Base-by-base conservation (phyloP, 2,113 vertebrate genomes). In the Lepidothrix coronata region DNA sequence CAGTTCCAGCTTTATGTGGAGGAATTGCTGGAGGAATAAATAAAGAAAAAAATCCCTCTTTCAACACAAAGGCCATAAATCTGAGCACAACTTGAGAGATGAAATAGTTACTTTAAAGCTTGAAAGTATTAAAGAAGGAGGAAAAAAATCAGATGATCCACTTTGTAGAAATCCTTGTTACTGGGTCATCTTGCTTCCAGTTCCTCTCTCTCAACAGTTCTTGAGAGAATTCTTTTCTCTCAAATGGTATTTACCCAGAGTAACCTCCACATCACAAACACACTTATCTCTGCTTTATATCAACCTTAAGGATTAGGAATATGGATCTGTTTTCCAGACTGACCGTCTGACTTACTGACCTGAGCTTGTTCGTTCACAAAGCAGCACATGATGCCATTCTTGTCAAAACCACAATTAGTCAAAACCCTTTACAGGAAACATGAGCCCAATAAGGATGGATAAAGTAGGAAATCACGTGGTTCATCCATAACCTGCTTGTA, bases 341-440 rank as follows among this genome's bases (percentile, higher is more conserved):
- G 96, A 96, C 97, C 92, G 96, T 98, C 98, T 98, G 98, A 93
- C 97, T 97, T 95, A 90, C 92, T 98, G 97, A 98, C 97, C 97
- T 84, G 88, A 94, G n/a, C 91, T 89, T 65, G 88, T 96, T 97
- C 37, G 0, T 92, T 97, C 95, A 94, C 97, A 84, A 90, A 97
- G 97, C 97, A 96, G 95, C 97, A 96, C 81, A 92, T 94, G 96
- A 97, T 96, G 89, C 97, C 92, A 67, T 92, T 97, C 97, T 97
- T 98, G 98, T 98, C 97, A 97, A 98, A 98, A 97, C 97, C 97
- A 97, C 97, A 97, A 97, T 98, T 98, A 98, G 98, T 95, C 97
- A 97, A 97, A 98, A 96, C 94, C 96, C 98, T 97, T 98, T 97
- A 98, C 98, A 99, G 99, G 99, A 99, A 99, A 98, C 98, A 97